Percentiles rank a stretch among this genome's conserved stretches.
Evolutionary conservation across 2,797 vertebrate genomes (phyloP).

Genomic region (Denticeps clupeoides): DNA sequence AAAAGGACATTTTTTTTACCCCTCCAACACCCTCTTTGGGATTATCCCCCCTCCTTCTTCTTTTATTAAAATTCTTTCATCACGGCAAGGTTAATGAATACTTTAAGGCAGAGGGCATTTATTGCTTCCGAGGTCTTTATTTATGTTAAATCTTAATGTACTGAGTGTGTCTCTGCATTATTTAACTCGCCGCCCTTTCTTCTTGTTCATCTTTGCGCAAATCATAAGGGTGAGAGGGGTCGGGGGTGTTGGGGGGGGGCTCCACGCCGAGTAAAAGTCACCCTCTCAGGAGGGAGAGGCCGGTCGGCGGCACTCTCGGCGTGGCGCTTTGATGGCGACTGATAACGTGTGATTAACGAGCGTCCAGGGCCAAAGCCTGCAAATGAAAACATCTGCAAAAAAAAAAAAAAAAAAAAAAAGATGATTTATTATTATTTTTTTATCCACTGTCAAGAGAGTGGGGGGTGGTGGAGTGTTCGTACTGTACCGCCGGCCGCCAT

Average conservation of each 20-base stretch:
- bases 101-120: constrained; percentile 19
- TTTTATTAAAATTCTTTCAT: constrained; percentile 5
- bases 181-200: constrained; percentile 36
- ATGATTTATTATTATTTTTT: constrained; percentile 79
- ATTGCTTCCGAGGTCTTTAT: constrained; percentile 33
- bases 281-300: constrained; percentile 12
- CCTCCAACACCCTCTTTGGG: constrained; percentile 33
- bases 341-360: constrained; percentile 83
- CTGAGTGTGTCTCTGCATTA: constrained; percentile 36
- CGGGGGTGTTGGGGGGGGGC: constrained; percentile 55
- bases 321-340: constrained; percentile 48
- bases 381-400: constrained; percentile 65
- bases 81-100: constrained; percentile 49
- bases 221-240: constrained; percentile 29
- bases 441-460: constrained; percentile 31
- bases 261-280: constrained; percentile 57
- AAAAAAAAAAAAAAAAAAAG: too few relatives aligned
- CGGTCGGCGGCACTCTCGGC: constrained; percentile 12
- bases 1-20: constrained; percentile 18
- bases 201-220: constrained; percentile 25
- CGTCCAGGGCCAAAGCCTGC: constrained; percentile 45
- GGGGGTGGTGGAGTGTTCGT: constrained; percentile 36
- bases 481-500: constrained; percentile 58
- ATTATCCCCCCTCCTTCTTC: constrained; percentile 27
- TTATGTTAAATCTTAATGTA: constrained; percentile 46